A percentile compares a stretch with the other conserved stretches of the same genome.
Conservation (phyloP, 2,888 invertebrate species). For the Bombylius discolor region DNA sequence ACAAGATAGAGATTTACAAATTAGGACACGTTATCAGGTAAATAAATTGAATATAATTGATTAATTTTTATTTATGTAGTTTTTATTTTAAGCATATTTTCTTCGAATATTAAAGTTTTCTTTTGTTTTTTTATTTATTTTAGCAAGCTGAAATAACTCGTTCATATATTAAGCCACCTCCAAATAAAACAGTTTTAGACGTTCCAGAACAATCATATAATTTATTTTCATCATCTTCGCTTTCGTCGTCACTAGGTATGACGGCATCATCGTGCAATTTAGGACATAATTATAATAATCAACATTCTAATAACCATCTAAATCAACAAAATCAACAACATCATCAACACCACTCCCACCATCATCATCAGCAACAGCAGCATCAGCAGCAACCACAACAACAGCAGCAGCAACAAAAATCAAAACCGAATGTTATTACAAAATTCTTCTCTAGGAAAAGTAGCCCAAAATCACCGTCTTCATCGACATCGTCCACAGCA, state of each 20-base stretch:
- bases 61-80: background rate
- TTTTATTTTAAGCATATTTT: background rate
- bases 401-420: slow-evolving; percentile 23
- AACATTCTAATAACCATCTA: slow-evolving; percentile 15
- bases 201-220: slow-evolving; percentile 41
- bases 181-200: slow-evolving; percentile 55
- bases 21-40: slow-evolving; percentile 52
- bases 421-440: slow-evolving; percentile 35
- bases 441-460: slow-evolving; percentile 37
- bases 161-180: slow-evolving; percentile 51
- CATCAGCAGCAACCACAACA: slow-evolving; percentile 14
- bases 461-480: slow-evolving; percentile 31
- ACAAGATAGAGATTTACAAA: slow-evolving; percentile 46
- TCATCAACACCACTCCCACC: slow-evolving; percentile 13
- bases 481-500: slow-evolving; percentile 20
- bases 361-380: slow-evolving; percentile 7
- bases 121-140: slow-evolving; percentile 18
- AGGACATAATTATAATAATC: slow-evolving; percentile 16
- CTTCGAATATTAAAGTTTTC: background rate
- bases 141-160: slow-evolving; percentile 56
- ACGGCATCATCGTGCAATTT: slow-evolving; percentile 18
- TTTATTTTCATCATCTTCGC: slow-evolving; percentile 18
- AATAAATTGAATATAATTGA: background rate
- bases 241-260: slow-evolving; percentile 11
- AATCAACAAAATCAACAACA: slow-evolving; percentile 15